phyloP scores from a whole-genome alignment of 2,797 vertebrate species.

The Sparus aurata region DNA sequence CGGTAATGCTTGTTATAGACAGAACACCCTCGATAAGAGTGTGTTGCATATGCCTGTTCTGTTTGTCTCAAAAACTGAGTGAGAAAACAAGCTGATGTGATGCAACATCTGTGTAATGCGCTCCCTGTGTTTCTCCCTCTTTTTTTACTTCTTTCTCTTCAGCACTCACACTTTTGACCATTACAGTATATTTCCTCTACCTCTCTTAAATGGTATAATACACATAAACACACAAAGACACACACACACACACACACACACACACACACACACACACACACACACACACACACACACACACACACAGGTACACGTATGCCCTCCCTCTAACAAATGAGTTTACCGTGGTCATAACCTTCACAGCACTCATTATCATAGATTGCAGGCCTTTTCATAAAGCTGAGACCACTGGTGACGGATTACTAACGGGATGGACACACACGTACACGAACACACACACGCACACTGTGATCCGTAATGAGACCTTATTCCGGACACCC shows the following conservation, averaged over 20 bases:
- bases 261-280: not conserved
- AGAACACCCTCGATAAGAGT: conserved; percentile 34
- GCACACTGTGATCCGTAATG: conserved; percentile 76
- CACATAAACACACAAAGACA: not conserved
- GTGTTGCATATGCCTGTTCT: conserved; percentile 35
- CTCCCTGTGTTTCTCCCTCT: conserved; percentile 36
- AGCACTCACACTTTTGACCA: conserved; percentile 68
- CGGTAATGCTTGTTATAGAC: conserved; percentile 31
- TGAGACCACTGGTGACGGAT: conserved; percentile 83
- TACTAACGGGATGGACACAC: conserved; percentile 77
- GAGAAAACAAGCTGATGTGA: conserved; percentile 77
- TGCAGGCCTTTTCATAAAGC: conserved; percentile 87
- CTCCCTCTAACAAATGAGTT: conserved; percentile 85
- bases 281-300: conserved; percentile 20
- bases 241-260: too few relatives aligned
- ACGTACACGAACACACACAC: conserved; percentile 4
- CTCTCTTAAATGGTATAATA: conserved; percentile 70
- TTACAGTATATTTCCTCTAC: conserved; percentile 70
- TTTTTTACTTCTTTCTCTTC: conserved; percentile 34
- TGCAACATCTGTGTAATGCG: conserved; percentile 78
- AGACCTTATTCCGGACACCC: conserved; percentile 87
- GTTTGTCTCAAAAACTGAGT: conserved; percentile 64
- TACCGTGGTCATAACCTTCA: conserved; percentile 87
- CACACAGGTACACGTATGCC: conserved; percentile 15
- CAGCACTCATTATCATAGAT: conserved; percentile 87